Evolutionary conservation across 2,888 invertebrate genomes (phyloP).

Genomic region (Notodonta dromedarius): DNA sequence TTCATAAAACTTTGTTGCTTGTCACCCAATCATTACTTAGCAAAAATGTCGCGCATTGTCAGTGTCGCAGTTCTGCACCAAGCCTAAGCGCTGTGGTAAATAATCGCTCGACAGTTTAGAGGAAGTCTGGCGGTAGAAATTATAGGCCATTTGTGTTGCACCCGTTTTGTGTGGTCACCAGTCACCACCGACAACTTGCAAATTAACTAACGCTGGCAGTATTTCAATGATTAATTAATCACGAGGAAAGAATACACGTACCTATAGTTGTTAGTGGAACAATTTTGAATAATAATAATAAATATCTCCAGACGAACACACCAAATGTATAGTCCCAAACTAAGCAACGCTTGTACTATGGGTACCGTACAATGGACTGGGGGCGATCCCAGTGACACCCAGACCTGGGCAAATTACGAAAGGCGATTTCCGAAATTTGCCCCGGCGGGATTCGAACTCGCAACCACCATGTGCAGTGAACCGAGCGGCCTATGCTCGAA

Average conservation of each 20-base stretch:
- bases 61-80: neutral
- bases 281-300: neutral
- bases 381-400: too few relatives aligned
- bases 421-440: too few relatives aligned
- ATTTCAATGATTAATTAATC: neutral
- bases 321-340: too few relatives aligned
- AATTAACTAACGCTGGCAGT: neutral
- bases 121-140: constrained; percentile 21
- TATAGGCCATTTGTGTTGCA: constrained; percentile 16
- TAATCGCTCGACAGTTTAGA: constrained; percentile 10
- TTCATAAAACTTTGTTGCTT: too few relatives aligned
- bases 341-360: too few relatives aligned
- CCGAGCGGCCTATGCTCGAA: too few relatives aligned
- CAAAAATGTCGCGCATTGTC: neutral
- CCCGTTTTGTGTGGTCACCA: neutral
- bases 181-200: neutral
- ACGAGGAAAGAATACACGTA: neutral
- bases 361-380: too few relatives aligned
- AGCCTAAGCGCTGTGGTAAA: constrained; percentile 6
- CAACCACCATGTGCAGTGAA: too few relatives aligned
- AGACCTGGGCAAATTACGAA: too few relatives aligned
- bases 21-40: neutral
- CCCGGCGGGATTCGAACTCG: too few relatives aligned
- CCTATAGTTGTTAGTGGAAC: neutral
- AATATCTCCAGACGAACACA: too few relatives aligned